Evolutionary conservation across 2,888 invertebrate genomes (phyloP), one percentile per base, ranked within the genome.

Genomic region (Cistogaster globosa): DNA sequence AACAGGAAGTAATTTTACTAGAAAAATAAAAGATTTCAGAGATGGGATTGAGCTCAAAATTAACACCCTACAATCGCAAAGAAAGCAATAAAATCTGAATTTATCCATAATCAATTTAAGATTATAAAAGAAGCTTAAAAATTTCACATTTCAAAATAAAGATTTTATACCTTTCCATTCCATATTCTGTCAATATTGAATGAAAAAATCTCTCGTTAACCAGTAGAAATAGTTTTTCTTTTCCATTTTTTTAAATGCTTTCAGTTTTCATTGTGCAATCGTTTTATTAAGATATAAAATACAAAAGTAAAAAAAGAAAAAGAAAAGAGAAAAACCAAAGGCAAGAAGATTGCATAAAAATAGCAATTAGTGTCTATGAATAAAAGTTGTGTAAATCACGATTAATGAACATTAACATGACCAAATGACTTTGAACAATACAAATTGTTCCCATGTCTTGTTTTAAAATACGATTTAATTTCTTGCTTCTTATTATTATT

Each of bases 371-470:
- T 86, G 81, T 82, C 85, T 85, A 78, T 69, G 78, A 82, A 71
- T 69, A 65, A 75, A 74, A 53, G 67, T 38, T 65, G 85, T 86
- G 79, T 84, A 87, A 87, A 87, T 87, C 86, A 86, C 82, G 85
- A 87, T 87, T 87, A 87, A 87, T 87, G 87, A 77, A 82, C 85
- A 87, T 87, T 86, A 82, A 81, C 83, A 87, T 87, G 86, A 85
- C 86, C 84, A 87, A 87, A 87, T 86, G 87, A 87, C 84, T 84
- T 81, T 77, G 84, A 84, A 84, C 84, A 84, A 84, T 84, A 84
- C 68, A 84, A 84, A 84, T 84, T 80, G 77, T 80, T 77, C 76
- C 80, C 84, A 77, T 80, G 84, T 81, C 72, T 83, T 78, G 78
- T 67, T 77, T 82, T 69, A 69, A 76, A 82, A 63, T 72, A 51